These are phyloP conservation scores for Syngnathus scovelli DNA, from an alignment of 2,113 vertebrate species.

Conservation along the genomic window DNA sequence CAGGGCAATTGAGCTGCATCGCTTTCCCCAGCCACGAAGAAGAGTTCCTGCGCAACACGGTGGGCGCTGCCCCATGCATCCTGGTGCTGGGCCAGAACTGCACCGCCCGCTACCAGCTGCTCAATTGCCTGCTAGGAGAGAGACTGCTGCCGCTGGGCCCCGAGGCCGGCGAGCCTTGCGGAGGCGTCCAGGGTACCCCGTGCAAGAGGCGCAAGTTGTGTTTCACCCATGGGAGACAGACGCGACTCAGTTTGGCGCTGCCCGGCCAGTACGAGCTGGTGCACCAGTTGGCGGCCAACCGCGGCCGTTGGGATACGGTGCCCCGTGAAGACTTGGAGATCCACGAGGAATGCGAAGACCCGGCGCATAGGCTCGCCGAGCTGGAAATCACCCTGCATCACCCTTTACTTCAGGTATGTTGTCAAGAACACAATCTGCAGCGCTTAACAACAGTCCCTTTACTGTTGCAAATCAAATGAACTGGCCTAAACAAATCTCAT, in stretches of 20 bases:
- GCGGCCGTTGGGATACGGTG: slow-evolving; percentile 89
- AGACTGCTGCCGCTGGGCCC: slow-evolving; percentile 77
- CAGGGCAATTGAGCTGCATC: slow-evolving; percentile 81
- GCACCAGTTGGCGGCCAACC: slow-evolving; percentile 82
- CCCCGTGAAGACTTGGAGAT: slow-evolving; percentile 89
- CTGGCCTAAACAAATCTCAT: background rate
- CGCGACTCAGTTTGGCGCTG: slow-evolving; percentile 81
- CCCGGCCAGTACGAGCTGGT: slow-evolving; percentile 92
- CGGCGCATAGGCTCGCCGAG: slow-evolving; percentile 82
- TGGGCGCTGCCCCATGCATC: slow-evolving; percentile 82
- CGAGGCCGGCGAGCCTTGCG: slow-evolving; percentile 54
- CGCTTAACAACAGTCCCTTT: background rate
- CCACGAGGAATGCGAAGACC: slow-evolving; percentile 80
- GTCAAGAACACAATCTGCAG: background rate
- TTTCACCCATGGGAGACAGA: slow-evolving; percentile 83
- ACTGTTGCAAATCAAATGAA: background rate
- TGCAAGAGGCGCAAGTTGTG: slow-evolving; percentile 85
- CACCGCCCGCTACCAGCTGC: slow-evolving; percentile 79
- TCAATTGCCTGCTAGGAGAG: slow-evolving; percentile 86
- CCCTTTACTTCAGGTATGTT: slow-evolving; percentile 83
- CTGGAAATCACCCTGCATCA: slow-evolving; percentile 89
- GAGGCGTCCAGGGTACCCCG: slow-evolving; percentile 58
- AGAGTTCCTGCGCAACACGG: slow-evolving; percentile 81
- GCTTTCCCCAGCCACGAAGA: slow-evolving; percentile 86
- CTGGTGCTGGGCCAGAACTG: slow-evolving; percentile 90